Evolutionary conservation across 2,113 vertebrate species (phyloP).

Genomic region (Callionymus lyra): DNA sequence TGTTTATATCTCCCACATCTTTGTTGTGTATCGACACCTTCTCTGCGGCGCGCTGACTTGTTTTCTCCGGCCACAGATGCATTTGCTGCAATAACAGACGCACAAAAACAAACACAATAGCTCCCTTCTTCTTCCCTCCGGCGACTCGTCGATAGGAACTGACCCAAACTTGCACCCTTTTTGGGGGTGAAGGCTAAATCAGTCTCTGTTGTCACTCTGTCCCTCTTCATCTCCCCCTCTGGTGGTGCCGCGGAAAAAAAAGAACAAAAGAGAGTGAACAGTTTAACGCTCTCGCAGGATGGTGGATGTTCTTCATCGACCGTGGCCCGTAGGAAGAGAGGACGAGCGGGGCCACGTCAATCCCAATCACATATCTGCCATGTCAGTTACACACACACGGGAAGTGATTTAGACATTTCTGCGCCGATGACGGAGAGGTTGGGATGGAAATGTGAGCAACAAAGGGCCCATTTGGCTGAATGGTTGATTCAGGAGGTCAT

Average conservation of each 20-base stretch:
- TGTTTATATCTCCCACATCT: too few relatives aligned
- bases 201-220: conserved; percentile 40
- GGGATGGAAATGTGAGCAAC: conserved; percentile 40
- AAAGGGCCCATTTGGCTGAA: conserved; percentile 52
- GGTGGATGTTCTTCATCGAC: conserved; percentile 35
- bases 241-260: conserved; percentile 24
- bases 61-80: too few relatives aligned
- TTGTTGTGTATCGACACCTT: too few relatives aligned
- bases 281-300: conserved; percentile 27
- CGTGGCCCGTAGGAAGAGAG: conserved; percentile 21
- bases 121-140: conserved; percentile 32
- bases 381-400: conserved; percentile 23
- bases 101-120: conserved; percentile 31
- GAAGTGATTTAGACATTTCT: conserved; percentile 25
- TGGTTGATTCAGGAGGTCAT: conserved; percentile 44
- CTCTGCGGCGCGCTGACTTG: too few relatives aligned
- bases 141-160: conserved; percentile 46
- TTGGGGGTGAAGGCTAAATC: conserved; percentile 44
- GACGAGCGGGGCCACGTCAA: conserved; percentile 14
- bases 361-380: conserved; percentile 22
- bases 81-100: conserved; percentile 26
- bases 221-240: conserved; percentile 30
- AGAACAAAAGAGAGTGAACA: conserved; percentile 32
- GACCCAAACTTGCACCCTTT: conserved; percentile 58
- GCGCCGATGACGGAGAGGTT: conserved; percentile 34